Percentiles rank a stretch among this genome's conserved stretches.
Evolutionary conservation across 2,113 vertebrate genomes (phyloP).

Genomic region (Grus americana): DNA sequence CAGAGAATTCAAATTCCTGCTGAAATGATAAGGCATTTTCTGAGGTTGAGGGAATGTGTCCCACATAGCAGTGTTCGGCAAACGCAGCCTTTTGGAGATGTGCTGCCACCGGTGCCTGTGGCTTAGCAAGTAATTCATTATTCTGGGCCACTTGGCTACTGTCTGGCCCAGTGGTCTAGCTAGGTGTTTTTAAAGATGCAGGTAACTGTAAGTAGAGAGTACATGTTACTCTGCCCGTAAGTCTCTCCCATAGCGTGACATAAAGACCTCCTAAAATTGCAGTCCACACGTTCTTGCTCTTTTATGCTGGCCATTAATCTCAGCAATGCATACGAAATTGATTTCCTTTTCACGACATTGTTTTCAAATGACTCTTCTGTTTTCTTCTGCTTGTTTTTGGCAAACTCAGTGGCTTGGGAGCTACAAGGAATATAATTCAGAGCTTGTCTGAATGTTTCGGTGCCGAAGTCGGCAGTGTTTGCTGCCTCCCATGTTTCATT

Average conservation of each 20-base stretch:
- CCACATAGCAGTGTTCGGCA: background rate
- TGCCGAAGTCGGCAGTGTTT: background rate
- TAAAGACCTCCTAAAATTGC: background rate
- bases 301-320: slow-evolving; percentile 14
- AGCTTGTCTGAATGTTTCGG: slow-evolving; percentile 35
- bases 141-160: background rate
- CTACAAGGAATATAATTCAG: slow-evolving; percentile 24
- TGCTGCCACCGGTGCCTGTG: background rate
- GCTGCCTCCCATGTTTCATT: background rate
- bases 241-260: background rate
- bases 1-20: background rate
- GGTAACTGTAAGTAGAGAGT: background rate
- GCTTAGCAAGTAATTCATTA: slow-evolving; percentile 11
- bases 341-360: slow-evolving; percentile 49
- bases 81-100: background rate
- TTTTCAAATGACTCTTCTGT: slow-evolving; percentile 59
- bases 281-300: background rate
- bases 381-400: slow-evolving; percentile 52
- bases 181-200: background rate
- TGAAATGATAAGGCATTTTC: background rate
- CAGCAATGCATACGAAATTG: slow-evolving; percentile 47
- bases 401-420: slow-evolving; percentile 36
- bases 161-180: background rate
- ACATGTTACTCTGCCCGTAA: background rate
- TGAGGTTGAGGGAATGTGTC: background rate